Evolutionary conservation across 2,888 invertebrate genomes (phyloP), one percentile per base, ranked within the genome.

Genomic region (Leptogaster cylindrica): DNA sequence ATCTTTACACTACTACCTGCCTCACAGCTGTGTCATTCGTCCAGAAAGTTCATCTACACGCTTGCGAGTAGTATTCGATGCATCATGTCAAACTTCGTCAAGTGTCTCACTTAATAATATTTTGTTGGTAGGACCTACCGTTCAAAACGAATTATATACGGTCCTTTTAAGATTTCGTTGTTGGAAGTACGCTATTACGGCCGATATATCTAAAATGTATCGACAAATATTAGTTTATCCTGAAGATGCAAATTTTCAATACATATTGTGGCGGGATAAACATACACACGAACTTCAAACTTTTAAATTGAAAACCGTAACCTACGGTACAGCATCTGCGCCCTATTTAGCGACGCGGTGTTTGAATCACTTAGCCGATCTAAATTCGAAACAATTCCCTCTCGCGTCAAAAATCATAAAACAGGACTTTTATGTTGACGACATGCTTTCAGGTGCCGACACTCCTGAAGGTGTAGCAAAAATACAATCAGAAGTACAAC

Each of bases 211-310:
- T 25, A 66, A n/a, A n/a, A n/a, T n/a, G n/a, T n/a, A n/a, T n/a
- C n/a, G n/a, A n/a, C n/a, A n/a, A n/a, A n/a, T n/a, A 4, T 67
- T 64, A 3, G 71, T 76, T 3, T n/a, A 61, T 3, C 39, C 70
- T 3, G 55, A 72, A 1, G 72, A 77, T 52, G 25, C 68, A 4
- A 50, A 72, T 12, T 68, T 75, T 3, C 77, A 78, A 66, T 50
- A 73, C 28, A 76, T 77, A 3, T 48, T 77, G 1, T 79, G 77
- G 76, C 65, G 76, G 0, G 71, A 63, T 1, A 70, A 74, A 2
- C 69, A 72, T 1, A n/a, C 76, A 23, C 18, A 68, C 16, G 66
- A 46, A 1, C 7, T 16, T 18, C 12, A 46, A 16, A 12, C 2
- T n/a, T n/a, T n/a, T n/a, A n/a, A n/a, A n/a, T n/a, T n/a, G n/a